Conservation (phyloP, 1,140 invertebrate genomes). For the Melanaphis sacchari region DNA sequence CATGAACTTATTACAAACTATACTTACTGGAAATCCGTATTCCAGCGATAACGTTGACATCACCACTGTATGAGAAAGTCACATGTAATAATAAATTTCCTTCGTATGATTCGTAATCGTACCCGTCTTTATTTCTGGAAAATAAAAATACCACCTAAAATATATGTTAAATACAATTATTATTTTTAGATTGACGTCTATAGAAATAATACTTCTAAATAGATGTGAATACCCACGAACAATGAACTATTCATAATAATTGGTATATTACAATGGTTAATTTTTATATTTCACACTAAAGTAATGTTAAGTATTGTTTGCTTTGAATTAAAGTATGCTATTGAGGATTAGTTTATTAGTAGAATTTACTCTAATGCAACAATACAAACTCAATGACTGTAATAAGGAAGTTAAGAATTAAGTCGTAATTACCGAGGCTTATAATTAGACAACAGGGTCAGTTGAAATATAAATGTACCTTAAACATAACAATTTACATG, state of each 20-base stretch:
- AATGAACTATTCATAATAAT: neutral
- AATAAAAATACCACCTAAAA: neutral
- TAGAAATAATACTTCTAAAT: neutral
- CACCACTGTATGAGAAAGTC: neutral
- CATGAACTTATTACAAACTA: neutral
- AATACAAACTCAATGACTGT: neutral
- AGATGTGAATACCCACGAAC: neutral
- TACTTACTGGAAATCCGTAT: neutral
- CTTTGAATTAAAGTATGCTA: neutral
- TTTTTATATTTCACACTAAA: neutral
- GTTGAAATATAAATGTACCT: neutral
- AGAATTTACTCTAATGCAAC: neutral
- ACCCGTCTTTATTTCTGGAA: no score
- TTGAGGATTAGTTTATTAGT: conserved; percentile 21
- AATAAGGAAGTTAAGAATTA: neutral
- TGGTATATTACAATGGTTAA: neutral
- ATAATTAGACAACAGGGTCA: neutral
- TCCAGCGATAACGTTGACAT: neutral
- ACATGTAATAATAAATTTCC: neutral
- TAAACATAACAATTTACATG: neutral
- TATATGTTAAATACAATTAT: neutral
- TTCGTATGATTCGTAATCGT: no score
- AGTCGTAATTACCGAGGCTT: neutral
- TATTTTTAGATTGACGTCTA: neutral
- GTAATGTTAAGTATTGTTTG: neutral